Percentiles rank a stretch among this genome's conserved stretches.
phyloP scores from a whole-genome alignment of 2,797 vertebrate genomes.

The Hoplostethus mediterraneus region DNA sequence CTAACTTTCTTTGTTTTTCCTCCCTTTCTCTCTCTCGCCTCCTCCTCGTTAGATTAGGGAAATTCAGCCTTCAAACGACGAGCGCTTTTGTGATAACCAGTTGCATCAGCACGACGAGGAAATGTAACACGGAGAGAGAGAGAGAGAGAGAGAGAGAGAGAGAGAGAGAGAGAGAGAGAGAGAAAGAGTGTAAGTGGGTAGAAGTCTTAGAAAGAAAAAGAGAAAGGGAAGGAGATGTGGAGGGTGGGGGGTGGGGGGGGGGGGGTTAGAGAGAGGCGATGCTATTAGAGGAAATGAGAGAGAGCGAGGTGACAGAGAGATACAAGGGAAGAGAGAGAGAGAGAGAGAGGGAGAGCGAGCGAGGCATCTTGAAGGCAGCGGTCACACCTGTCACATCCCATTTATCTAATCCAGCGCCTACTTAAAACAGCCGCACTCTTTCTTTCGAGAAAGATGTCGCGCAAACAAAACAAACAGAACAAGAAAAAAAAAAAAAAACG shows the following conservation, averaged over 20 bases:
- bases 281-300: conserved; percentile 72
- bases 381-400: conserved; percentile 91
- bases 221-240: not conserved
- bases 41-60: conserved; percentile 63
- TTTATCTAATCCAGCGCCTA: conserved; percentile 89
- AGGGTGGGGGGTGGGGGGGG: not conserved
- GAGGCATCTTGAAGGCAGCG: conserved; percentile 86
- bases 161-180: conserved; percentile 38
- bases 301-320: conserved; percentile 51
- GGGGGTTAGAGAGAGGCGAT: conserved; percentile 29
- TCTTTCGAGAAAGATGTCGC: conserved; percentile 79
- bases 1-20: conserved; percentile 12
- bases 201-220: conserved; percentile 50
- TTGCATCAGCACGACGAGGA: conserved; percentile 66
- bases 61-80: conserved; percentile 64
- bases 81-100: conserved; percentile 63
- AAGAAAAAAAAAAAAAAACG: conserved; percentile 71
- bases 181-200: conserved; percentile 37
- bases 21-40: conserved; percentile 14
- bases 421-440: conserved; percentile 84
- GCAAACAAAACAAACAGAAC: conserved; percentile 83
- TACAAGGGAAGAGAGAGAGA: conserved; percentile 33
- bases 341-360: conserved; percentile 50
- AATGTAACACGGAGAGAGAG: conserved; percentile 42
- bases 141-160: conserved; percentile 38